These are phyloP conservation scores for Polyommatus icarus DNA, from an alignment of 2,888 invertebrate species.

Conservation along the genomic window DNA sequence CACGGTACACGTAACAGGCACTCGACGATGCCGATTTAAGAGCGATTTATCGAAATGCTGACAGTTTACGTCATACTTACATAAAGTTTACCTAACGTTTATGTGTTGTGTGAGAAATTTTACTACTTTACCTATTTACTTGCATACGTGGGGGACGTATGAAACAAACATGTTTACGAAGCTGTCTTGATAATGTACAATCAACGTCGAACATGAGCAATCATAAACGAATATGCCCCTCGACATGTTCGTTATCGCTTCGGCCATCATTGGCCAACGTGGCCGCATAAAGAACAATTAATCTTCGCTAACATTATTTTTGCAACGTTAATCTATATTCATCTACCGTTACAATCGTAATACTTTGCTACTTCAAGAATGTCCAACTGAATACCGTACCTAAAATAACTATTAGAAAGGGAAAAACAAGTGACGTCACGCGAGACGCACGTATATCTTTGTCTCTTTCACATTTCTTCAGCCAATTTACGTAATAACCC, in stretches of 20 bases:
- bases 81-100: neutral
- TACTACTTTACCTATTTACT: neutral
- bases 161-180: too few relatives aligned
- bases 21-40: neutral
- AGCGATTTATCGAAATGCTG: neutral
- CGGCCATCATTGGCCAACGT: neutral
- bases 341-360: neutral
- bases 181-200: too few relatives aligned
- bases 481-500: slow-evolving; percentile 6
- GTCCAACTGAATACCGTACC: neutral
- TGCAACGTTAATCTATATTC: too few relatives aligned
- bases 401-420: neutral
- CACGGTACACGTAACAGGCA: too few relatives aligned
- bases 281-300: neutral
- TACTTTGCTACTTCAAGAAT: neutral
- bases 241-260: neutral
- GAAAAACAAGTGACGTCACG: slow-evolving; percentile 9
- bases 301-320: neutral
- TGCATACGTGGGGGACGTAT: neutral
- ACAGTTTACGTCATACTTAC: slow-evolving; percentile 3
- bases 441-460: neutral
- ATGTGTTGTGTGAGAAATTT: neutral
- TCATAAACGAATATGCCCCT: neutral
- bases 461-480: neutral
- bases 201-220: neutral